Percentiles rank a stretch among this genome's conserved stretches.
Conservation (phyloP, 1,140 invertebrate species). For the Sesamia nonagrioides region DNA sequence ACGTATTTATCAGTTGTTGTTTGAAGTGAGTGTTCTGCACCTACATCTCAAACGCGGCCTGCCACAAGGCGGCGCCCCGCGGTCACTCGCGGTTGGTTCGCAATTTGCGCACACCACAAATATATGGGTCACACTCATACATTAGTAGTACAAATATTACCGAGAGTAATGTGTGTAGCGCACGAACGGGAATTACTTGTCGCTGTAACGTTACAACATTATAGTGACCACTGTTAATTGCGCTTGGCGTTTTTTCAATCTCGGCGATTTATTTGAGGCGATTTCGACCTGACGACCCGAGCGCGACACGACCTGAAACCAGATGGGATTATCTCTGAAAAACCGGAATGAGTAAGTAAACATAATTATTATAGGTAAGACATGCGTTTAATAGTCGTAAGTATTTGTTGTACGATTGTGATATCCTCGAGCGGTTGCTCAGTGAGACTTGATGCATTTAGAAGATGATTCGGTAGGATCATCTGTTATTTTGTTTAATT, state of each 20-base stretch:
- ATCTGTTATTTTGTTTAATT: too few species aligned
- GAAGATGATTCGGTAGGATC: too few species aligned
- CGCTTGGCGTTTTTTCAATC: slow-evolving; percentile 46
- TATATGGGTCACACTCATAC: slow-evolving; percentile 9
- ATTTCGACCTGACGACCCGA: slow-evolving; percentile 31
- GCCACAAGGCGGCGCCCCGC: neutral
- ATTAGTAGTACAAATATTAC: slow-evolving; percentile 21
- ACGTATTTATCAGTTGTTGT: neutral
- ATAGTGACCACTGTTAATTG: slow-evolving; percentile 50
- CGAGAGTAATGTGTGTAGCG: slow-evolving; percentile 50
- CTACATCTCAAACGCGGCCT: too few species aligned
- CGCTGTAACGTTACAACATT: slow-evolving; percentile 25
- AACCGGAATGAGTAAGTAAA: neutral
- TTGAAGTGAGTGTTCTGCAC: neutral
- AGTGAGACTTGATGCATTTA: too few species aligned
- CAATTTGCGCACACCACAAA: neutral
- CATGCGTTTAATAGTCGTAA: too few species aligned
- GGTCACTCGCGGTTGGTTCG: neutral
- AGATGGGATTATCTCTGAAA: neutral
- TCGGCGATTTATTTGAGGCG: slow-evolving; percentile 9
- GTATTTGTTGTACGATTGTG: too few species aligned
- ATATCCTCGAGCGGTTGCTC: too few species aligned
- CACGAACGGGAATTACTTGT: slow-evolving; percentile 49
- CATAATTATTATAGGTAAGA: neutral
- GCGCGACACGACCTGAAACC: slow-evolving; percentile 20